Evolutionary conservation across 2,888 invertebrate species (phyloP).

Genomic region (Orchesella flavescens): DNA sequence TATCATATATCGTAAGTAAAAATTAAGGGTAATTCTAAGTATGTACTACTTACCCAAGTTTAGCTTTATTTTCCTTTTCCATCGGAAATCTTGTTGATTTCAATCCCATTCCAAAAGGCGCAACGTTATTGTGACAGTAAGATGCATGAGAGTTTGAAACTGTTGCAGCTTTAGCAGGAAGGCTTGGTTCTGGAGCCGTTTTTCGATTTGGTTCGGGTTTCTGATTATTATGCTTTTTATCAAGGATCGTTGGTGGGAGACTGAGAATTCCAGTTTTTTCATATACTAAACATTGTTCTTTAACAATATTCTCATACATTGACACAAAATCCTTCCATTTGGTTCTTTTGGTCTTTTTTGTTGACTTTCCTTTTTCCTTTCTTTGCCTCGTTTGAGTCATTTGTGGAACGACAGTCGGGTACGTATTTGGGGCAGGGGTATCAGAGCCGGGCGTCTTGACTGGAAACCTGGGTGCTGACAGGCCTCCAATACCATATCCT

Average conservation of each 20-base stretch:
- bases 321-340: constrained; percentile 35
- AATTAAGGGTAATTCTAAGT: too few relatives aligned
- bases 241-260: neutral
- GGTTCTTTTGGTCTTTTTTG: neutral
- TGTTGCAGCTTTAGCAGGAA: too few relatives aligned
- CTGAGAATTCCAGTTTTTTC: neutral
- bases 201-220: neutral
- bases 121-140: neutral
- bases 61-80: neutral
- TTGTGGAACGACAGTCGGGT: constrained; percentile 17
- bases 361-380: neutral
- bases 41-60: neutral
- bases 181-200: neutral
- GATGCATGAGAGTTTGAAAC: neutral
- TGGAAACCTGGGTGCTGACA: constrained; percentile 35
- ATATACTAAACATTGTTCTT: neutral
- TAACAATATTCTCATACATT: constrained; percentile 19
- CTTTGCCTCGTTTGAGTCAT: neutral
- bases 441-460: neutral
- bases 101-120: constrained; percentile 38
- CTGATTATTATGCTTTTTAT: neutral
- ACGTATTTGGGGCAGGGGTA: constrained; percentile 39
- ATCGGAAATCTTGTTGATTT: neutral
- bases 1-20: neutral
- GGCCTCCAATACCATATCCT: constrained; percentile 61